A percentile compares a stretch with the other conserved stretches of the same genome.
phyloP scores from a whole-genome alignment of 2,113 vertebrate species.

The Catharus minimus region DNA sequence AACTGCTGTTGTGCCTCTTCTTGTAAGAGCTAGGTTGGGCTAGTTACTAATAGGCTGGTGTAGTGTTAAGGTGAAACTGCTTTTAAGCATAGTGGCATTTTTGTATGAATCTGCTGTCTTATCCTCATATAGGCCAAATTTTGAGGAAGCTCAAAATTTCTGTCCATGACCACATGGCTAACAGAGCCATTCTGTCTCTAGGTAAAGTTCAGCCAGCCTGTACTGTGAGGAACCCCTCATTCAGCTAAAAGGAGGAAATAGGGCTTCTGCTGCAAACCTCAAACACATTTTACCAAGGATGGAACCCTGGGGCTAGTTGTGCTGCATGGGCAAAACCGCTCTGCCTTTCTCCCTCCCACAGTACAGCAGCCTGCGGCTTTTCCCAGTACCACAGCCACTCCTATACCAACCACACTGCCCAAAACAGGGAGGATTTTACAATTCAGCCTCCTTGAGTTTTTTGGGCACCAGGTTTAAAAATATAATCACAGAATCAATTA shows the following conservation, averaged over 20 bases:
- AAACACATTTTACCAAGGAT: background rate
- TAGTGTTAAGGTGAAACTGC: background rate
- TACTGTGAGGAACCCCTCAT: fast-evolving
- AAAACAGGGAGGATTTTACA: background rate
- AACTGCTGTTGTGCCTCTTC: background rate
- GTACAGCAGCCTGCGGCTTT: too few relatives aligned
- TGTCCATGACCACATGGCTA: fast-evolving
- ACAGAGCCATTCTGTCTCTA: background rate
- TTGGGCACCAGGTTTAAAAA: background rate
- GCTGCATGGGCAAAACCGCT: background rate
- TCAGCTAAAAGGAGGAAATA: background rate
- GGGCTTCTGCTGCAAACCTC: background rate
- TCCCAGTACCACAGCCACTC: fast-evolving
- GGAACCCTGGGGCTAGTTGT: too few relatives aligned
- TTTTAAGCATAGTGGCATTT: background rate
- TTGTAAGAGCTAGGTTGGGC: background rate
- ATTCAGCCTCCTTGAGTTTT: background rate
- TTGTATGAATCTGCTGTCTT: background rate
- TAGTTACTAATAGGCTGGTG: background rate
- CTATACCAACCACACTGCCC: too few relatives aligned
- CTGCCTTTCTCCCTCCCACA: background rate
- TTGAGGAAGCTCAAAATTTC: background rate
- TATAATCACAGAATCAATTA: background rate
- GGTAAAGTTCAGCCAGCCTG: background rate
- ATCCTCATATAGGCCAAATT: background rate